Conservation (phyloP, 2,888 invertebrate genomes). For the Bimastos eiseni region DNA sequence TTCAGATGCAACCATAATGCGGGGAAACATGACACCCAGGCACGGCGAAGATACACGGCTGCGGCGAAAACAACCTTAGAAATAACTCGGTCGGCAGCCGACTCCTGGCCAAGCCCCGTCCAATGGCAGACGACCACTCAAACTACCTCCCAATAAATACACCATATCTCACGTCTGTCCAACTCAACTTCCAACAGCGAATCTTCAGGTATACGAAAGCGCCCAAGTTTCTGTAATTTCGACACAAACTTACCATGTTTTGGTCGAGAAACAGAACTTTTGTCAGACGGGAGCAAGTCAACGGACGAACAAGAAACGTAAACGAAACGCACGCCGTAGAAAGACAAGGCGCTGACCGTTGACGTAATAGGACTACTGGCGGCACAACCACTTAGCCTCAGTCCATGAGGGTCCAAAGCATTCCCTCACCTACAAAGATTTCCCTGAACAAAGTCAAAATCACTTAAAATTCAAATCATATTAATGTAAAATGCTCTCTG, state of each 20-base stretch:
- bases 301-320: neutral
- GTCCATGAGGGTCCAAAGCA: neutral
- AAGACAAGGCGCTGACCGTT: constrained; percentile 13
- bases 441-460: neutral
- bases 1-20: neutral
- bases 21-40: constrained; percentile 13
- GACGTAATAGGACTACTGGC: constrained; percentile 13
- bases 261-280: neutral
- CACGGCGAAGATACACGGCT: neutral
- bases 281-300: neutral
- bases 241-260: neutral
- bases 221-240: neutral
- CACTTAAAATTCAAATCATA: neutral
- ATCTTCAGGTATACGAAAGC: neutral
- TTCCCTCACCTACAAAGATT: neutral
- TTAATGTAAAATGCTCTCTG: neutral
- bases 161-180: neutral
- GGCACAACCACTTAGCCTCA: neutral
- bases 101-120: neutral
- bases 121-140: constrained; percentile 6
- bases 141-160: neutral
- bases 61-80: neutral
- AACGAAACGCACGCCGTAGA: constrained; percentile 13
- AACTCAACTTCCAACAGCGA: constrained; percentile 7
- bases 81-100: neutral